A percentile compares a stretch with the other conserved stretches of the same genome.
phyloP scores from a whole-genome alignment of 1,140 invertebrate species.

The Drosophila leontia region DNA sequence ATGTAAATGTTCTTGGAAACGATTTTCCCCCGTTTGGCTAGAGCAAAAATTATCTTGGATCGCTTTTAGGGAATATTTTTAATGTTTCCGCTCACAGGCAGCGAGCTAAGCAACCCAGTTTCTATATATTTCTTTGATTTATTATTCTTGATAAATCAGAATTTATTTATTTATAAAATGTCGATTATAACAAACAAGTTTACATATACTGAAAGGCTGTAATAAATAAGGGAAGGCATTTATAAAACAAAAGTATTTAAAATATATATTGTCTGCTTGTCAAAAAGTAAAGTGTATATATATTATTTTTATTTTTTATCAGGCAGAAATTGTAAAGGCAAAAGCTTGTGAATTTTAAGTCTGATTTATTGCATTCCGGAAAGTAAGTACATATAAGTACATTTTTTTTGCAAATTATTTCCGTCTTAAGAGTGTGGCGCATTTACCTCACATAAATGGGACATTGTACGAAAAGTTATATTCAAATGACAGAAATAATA shows the following conservation, averaged over 20 bases:
- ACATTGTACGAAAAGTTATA: background rate
- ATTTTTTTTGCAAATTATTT: background rate
- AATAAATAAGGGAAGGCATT: background rate
- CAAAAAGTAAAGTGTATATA: background rate
- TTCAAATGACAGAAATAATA: background rate
- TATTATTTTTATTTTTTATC: background rate
- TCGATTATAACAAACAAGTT: background rate
- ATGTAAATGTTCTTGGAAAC: conserved; percentile 59
- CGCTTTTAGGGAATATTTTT: conserved; percentile 32
- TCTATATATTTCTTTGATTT: conserved; percentile 9
- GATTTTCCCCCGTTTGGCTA: conserved; percentile 5
- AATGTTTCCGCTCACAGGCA: conserved; percentile 11
- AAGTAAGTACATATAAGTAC: background rate
- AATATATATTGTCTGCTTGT: background rate
- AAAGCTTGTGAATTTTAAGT: background rate
- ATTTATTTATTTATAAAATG: conserved; percentile 2
- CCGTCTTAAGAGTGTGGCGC: background rate
- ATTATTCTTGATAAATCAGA: conserved; percentile 1
- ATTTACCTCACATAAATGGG: background rate
- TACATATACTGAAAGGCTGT: background rate
- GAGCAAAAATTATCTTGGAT: conserved; percentile 30
- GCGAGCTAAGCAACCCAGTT: conserved; percentile 12
- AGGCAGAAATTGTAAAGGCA: background rate
- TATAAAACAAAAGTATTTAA: background rate
- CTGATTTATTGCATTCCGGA: background rate